phyloP scores from a whole-genome alignment of 2,888 invertebrate genomes.

The Ligdia adustata region DNA sequence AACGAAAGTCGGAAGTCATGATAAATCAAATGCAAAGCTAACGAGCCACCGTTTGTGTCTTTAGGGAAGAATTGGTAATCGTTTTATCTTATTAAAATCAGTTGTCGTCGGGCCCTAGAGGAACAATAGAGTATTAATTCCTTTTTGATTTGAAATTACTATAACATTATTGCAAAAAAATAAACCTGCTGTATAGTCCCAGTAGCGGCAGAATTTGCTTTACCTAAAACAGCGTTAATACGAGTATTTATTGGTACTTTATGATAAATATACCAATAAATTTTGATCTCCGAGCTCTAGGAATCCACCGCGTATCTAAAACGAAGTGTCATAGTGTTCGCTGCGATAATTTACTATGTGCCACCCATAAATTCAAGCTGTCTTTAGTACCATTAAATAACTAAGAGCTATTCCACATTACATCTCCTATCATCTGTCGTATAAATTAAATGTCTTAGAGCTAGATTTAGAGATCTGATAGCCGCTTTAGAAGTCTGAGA shows the following conservation, averaged over 20 bases:
- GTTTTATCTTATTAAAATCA: conserved; percentile 14
- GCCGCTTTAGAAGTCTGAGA: not conserved
- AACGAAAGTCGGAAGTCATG: conserved; percentile 33
- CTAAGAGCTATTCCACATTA: conserved; percentile 12
- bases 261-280: too few relatives aligned
- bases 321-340: conserved; percentile 24
- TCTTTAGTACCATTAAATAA: conserved; percentile 22
- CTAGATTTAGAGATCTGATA: conserved; percentile 28
- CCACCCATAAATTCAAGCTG: conserved; percentile 26
- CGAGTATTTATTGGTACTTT: too few relatives aligned
- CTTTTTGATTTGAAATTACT: not conserved
- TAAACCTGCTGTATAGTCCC: too few relatives aligned
- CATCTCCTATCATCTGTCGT: conserved; percentile 21
- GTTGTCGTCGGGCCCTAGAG: conserved; percentile 4
- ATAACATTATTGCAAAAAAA: not conserved
- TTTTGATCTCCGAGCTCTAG: not conserved
- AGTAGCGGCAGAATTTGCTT: too few relatives aligned
- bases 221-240: too few relatives aligned
- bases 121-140: not conserved
- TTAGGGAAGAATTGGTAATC: conserved; percentile 11
- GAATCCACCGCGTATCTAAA: conserved; percentile 18
- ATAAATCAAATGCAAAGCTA: conserved; percentile 29
- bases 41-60: conserved; percentile 23
- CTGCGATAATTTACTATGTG: conserved; percentile 29
- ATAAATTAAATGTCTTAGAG: conserved; percentile 14